phyloP scores from a whole-genome alignment of 2,797 vertebrate genomes.

The Knipowitschia caucasica region DNA sequence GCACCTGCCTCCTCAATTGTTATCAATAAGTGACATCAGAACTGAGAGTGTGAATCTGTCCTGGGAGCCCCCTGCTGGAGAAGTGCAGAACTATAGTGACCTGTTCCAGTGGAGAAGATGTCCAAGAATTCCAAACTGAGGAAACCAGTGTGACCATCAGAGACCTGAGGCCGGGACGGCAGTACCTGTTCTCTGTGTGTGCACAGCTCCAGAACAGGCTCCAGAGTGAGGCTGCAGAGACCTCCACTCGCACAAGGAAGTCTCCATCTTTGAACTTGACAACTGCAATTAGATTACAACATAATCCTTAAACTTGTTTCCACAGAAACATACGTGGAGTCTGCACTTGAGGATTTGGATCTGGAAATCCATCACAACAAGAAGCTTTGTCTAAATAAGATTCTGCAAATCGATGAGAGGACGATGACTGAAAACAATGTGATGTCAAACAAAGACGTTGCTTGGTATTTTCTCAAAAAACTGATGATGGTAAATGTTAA shows the following conservation, averaged over 20 bases:
- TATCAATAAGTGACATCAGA: too few species aligned
- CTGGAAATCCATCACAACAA: conserved; percentile 39
- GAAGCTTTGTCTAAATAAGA: conserved; percentile 51
- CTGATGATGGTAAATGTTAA: conserved; percentile 70
- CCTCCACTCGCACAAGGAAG: conserved; percentile 4
- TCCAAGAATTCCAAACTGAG: neutral
- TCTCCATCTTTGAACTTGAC: too few species aligned
- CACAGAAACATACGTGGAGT: conserved; percentile 45
- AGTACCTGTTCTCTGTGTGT: conserved; percentile 27
- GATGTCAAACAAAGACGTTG: conserved; percentile 43
- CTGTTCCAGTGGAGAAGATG: neutral
- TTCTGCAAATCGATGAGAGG: conserved; percentile 58
- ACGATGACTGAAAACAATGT: conserved; percentile 44
- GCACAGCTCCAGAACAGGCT: conserved; percentile 2
- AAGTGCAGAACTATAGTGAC: conserved; percentile 7
- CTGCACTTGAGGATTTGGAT: conserved; percentile 44
- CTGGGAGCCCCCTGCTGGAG: conserved; percentile 7
- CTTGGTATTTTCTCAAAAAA: conserved; percentile 65
- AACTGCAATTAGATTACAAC: too few species aligned
- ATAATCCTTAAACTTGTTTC: neutral
- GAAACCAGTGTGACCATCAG: conserved; percentile 8
- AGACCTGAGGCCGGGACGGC: conserved; percentile 16
- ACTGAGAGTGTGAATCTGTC: conserved; percentile 2
- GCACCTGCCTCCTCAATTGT: conserved; percentile 9
- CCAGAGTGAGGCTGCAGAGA: conserved; percentile 6